Conservation (phyloP, 2,113 vertebrate genomes). For the Corydoras sp. region DNA sequence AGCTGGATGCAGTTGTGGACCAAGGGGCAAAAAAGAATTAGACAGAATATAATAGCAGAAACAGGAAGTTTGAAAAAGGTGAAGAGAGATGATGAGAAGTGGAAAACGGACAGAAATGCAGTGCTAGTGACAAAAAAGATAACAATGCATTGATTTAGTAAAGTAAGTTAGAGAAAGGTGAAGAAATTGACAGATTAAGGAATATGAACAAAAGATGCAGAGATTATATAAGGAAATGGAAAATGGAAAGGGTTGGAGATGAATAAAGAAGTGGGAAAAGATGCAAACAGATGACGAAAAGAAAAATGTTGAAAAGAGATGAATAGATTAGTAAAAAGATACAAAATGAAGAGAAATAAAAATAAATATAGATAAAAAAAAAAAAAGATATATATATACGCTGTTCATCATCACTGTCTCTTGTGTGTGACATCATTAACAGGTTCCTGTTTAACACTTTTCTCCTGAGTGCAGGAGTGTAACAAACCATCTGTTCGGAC, state of each 20-base stretch:
- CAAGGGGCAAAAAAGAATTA: too few species aligned
- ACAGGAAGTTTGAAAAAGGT: too few species aligned
- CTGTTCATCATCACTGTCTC: not conserved
- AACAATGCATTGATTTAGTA: too few species aligned
- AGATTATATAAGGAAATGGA: not conserved
- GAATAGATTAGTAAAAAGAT: not conserved
- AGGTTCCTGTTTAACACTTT: slow-evolving; percentile 15
- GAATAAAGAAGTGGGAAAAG: not conserved
- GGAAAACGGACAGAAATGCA: not conserved
- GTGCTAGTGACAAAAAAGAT: too few species aligned
- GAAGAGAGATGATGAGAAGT: too few species aligned
- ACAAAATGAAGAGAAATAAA: not conserved
- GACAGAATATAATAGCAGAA: too few species aligned
- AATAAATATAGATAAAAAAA: not conserved
- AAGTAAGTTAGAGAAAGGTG: too few species aligned
- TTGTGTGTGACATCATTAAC: not conserved
- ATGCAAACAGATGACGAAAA: not conserved
- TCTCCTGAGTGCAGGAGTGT: slow-evolving; percentile 1
- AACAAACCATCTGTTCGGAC: not conserved
- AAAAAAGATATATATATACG: too few species aligned
- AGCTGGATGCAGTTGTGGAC: not conserved
- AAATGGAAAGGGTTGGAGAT: not conserved
- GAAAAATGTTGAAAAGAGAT: not conserved
- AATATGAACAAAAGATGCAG: too few species aligned
- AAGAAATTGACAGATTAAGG: too few species aligned